Base-by-base conservation (phyloP, 2,113 vertebrate genomes). In the Melanerpes formicivorus region DNA sequence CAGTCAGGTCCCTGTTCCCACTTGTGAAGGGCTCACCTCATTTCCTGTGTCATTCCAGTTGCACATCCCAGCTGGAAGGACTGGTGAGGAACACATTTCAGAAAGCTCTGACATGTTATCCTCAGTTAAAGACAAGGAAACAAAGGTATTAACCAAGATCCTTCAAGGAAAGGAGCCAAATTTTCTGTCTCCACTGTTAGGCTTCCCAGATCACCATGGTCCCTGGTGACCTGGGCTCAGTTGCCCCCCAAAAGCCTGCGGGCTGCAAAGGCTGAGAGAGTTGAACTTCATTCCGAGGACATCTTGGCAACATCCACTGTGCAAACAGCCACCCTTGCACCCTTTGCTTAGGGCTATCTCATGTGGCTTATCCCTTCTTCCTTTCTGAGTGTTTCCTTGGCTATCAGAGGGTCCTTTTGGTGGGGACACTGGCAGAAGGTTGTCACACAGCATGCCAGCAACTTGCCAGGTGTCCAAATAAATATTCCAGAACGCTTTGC, bases 31-130 rank as follows among this genome's bases (percentile, higher is more conserved):
- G 13, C 6, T 34, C 17, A 3, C 21, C 15, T 44, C 15, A 4
- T 84, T 89, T 69, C 16, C 25, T 0, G 3, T 50, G 11, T 30
- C 26, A 42, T 78, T 80, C 26, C 69, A 32, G 69, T 22, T 21
- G 6, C 7, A n/a, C 48, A 11, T 27, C 30, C 50, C 16, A n/a
- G 0, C 0, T 50, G 40, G 58, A 71, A n/a, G 50, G 81, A 29
- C 3, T 9, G 4, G 16, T 32, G 85, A 48, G 37, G 66, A 59
- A 76, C 9, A 46, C 17, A 63, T 34, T 59, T 73, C 14, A 64
- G 25, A 76, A 82, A 55, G 78, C 79, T 55, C 76, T 93, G 46
- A 9, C 12, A 0, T 60, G 8, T 67, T 75, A 80, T 79, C 19
- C 7, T 52, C 2, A 15, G 17, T 62, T 58, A 50, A 78, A 90